Conservation (phyloP, 2,797 vertebrate genomes). For the Diceros bicornis region DNA sequence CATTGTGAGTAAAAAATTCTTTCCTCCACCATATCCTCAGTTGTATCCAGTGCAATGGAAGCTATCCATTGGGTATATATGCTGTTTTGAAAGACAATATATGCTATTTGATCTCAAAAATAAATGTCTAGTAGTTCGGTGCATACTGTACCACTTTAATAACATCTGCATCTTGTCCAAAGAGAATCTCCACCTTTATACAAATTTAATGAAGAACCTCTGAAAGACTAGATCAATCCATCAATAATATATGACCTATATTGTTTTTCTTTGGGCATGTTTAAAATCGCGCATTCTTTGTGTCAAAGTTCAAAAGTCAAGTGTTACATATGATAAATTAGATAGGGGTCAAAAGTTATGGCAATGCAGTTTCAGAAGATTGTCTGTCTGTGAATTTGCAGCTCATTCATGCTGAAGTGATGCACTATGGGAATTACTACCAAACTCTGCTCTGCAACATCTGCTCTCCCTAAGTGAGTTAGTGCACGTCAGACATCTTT, state of each 20-base stretch:
- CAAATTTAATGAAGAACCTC: constrained; percentile 79
- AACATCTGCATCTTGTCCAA: constrained; percentile 76
- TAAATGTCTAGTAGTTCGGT: constrained; percentile 72
- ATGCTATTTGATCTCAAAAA: constrained; percentile 76
- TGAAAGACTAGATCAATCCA: constrained; percentile 79
- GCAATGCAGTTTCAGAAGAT: constrained; percentile 94
- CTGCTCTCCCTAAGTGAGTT: constrained; percentile 99
- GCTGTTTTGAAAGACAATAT: constrained; percentile 43
- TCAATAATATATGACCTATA: constrained; percentile 81
- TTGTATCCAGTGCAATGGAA: constrained; percentile 52
- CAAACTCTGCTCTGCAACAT: constrained; percentile 97
- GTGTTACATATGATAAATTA: constrained; percentile 91
- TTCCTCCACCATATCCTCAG: constrained; percentile 74
- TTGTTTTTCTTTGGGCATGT: constrained; percentile 86
- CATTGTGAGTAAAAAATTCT: constrained; percentile 70
- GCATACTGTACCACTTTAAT: constrained; percentile 45
- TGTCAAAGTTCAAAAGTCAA: constrained; percentile 92
- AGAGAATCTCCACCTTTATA: constrained; percentile 77
- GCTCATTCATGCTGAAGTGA: constrained; percentile 99
- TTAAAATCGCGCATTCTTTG: constrained; percentile 85
- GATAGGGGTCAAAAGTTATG: constrained; percentile 90
- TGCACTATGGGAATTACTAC: constrained; percentile 99
- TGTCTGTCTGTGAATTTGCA: constrained; percentile 97
- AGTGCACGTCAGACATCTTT: constrained; percentile 99
- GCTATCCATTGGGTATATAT: background rate